Evolutionary conservation across 2,888 invertebrate species (phyloP).

Genomic region (Philopedon plagiatum): DNA sequence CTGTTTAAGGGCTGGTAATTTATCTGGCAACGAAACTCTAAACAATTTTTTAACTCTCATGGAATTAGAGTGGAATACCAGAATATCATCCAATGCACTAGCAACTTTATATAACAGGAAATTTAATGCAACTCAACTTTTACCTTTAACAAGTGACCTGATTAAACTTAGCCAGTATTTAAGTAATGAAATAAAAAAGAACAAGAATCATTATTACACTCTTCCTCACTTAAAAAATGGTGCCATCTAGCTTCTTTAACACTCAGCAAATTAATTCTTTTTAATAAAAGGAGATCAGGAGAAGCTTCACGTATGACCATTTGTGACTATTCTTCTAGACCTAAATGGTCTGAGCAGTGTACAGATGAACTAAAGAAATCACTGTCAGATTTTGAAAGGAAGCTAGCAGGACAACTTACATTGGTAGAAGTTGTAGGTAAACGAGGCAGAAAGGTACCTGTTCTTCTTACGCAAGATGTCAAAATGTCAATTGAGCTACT

Average conservation of each 20-base stretch:
- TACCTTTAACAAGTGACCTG: conserved; percentile 52
- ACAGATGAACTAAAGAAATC: conserved; percentile 48
- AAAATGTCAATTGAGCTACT: conserved; percentile 46
- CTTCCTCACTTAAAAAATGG: conserved; percentile 25
- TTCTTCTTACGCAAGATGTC: conserved; percentile 44
- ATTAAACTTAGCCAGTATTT: conserved; percentile 49
- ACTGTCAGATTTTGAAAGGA: conserved; percentile 47
- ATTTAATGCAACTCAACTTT: conserved; percentile 45
- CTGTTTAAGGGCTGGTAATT: conserved; percentile 43
- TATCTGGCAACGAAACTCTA: conserved; percentile 36
- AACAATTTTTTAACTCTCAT: conserved; percentile 42
- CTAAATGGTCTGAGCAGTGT: conserved; percentile 44
- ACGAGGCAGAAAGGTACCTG: conserved; percentile 49
- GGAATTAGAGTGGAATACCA: conserved; percentile 51
- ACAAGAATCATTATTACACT: conserved; percentile 19
- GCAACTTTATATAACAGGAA: conserved; percentile 47
- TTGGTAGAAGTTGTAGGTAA: conserved; percentile 48
- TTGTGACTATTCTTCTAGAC: conserved; percentile 41
- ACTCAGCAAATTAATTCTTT: conserved; percentile 49
- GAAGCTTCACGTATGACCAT: conserved; percentile 51
- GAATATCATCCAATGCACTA: conserved; percentile 51
- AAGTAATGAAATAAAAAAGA: conserved; percentile 31
- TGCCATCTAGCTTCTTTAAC: conserved; percentile 29
- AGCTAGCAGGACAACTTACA: conserved; percentile 43
- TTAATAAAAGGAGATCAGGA: conserved; percentile 53